Conservation (phyloP, 2,888 invertebrate genomes). For the Vanessa cardui region DNA sequence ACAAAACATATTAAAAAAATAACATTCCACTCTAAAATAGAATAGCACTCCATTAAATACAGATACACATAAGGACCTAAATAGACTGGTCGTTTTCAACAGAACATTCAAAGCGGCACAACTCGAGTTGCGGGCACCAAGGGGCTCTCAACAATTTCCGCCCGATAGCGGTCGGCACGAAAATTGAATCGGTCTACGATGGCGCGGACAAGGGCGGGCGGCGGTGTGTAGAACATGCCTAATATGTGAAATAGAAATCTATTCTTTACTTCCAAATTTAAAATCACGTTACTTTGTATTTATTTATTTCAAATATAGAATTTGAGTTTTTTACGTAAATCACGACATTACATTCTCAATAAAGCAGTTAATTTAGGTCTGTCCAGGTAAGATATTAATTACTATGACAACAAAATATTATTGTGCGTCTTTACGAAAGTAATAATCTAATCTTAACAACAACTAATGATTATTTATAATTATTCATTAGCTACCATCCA, state of each 20-base stretch:
- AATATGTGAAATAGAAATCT: neutral
- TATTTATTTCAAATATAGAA: too few species aligned
- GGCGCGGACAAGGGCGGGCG: conserved; percentile 30
- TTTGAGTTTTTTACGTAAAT: too few species aligned
- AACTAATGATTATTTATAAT: too few species aligned
- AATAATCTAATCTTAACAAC: too few species aligned
- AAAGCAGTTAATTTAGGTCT: too few species aligned
- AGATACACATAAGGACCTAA: conserved; percentile 14
- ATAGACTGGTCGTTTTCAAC: conserved; percentile 22
- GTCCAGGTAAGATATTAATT: too few species aligned
- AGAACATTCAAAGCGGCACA: conserved; percentile 32
- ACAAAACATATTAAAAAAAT: conserved; percentile 1
- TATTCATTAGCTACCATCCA: too few species aligned
- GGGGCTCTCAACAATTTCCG: conserved; percentile 52
- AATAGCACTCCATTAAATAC: conserved; percentile 4
- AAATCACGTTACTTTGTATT: too few species aligned
- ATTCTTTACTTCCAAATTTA: too few species aligned
- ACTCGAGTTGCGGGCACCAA: conserved; percentile 40
- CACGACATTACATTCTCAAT: too few species aligned
- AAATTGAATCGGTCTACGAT: conserved; percentile 49
- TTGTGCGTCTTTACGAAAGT: too few species aligned
- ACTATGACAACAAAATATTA: too few species aligned
- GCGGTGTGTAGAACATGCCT: conserved; percentile 10
- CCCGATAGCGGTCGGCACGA: conserved; percentile 44
- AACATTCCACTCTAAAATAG: conserved; percentile 1